Evolutionary conservation across 2,888 invertebrate species (phyloP), one percentile per base, ranked within the genome.

Genomic region (Xestia ashworthii): DNA sequence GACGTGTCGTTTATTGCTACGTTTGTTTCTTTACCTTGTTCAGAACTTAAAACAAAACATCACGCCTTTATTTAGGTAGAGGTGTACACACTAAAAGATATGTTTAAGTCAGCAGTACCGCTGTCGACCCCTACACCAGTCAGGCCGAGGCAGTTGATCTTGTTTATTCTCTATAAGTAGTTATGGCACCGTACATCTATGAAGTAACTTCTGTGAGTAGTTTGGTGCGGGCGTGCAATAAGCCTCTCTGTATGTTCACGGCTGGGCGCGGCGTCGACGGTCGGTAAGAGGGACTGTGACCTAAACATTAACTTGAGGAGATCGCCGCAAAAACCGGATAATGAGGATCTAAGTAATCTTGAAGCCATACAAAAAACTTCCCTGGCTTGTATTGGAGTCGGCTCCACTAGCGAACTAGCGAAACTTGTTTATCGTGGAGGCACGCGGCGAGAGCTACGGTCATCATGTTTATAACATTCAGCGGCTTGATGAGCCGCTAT

Each of bases 321-420:
- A 78, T 76, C 69, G 62, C 72, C 76, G 71, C 83, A 85, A 87
- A 85, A 85, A 83, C 84, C 75, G 67, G 74, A 83, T 80, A 82
- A 81, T 85, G 87, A 84, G 53, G 78, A 81, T 78, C 83, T 81
- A 85, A 85, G 75, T 88, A 80, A 85, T 53, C 74, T 77, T 79
- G 83, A 78, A 87, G 71, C 72, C 76, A 76, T 80, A 84, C 76
- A 84, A 85, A 88, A 87, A 87, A 71, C 76, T 82, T 85, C 62
- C 38, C 41, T 69, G 71, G 70, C 70, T 80, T 80, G 80, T 84
- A 85, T 83, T 76, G 78, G 69, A 74, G 75, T 64, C 79, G 62
- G 62, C 25, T 50, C 68, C 25, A 46, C 69, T 53, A 41, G 64
- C 64, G 58, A 66, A 55, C n/a, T 50, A 41, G 48, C 55, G 67